Conservation (phyloP, 1,140 invertebrate species). For the Ips typographus region DNA sequence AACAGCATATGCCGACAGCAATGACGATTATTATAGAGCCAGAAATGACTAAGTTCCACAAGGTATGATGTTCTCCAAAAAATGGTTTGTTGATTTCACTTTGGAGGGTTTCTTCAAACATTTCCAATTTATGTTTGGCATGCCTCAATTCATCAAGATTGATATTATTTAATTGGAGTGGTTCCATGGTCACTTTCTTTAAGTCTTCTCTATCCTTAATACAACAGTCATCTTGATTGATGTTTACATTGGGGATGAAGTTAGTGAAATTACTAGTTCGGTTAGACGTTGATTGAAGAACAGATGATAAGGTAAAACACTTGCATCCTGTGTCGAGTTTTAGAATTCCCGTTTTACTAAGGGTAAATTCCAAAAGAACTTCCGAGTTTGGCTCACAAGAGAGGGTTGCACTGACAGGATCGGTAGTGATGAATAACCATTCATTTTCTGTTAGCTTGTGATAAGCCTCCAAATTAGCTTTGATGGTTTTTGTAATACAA, state of each 20-base stretch:
- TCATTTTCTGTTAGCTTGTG: conserved; percentile 13
- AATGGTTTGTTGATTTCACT: too few species aligned
- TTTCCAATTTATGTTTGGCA: too few species aligned
- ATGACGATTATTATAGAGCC: too few species aligned
- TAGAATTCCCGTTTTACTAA: conserved; percentile 21
- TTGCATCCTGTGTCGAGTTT: conserved; percentile 19
- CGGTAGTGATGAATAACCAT: conserved; percentile 16
- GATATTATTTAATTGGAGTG: too few species aligned
- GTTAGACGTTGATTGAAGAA: conserved; percentile 12
- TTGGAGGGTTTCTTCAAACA: too few species aligned
- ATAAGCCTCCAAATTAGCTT: conserved; percentile 10
- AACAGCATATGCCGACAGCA: too few species aligned
- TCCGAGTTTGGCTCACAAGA: not conserved
- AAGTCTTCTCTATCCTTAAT: too few species aligned
- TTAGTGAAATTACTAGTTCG: conserved; percentile 18
- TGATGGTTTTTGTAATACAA: conserved; percentile 11
- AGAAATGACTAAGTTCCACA: too few species aligned
- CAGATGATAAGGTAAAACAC: conserved; percentile 28
- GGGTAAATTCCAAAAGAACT: not conserved
- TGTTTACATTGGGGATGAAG: conserved; percentile 20
- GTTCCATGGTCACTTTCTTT: too few species aligned
- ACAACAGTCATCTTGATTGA: conserved; percentile 23
- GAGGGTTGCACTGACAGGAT: not conserved
- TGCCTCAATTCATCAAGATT: too few species aligned
- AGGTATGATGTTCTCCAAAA: too few species aligned